Base-by-base conservation (phyloP, 2,888 invertebrate species). In the Melipona bicolor region DNA sequence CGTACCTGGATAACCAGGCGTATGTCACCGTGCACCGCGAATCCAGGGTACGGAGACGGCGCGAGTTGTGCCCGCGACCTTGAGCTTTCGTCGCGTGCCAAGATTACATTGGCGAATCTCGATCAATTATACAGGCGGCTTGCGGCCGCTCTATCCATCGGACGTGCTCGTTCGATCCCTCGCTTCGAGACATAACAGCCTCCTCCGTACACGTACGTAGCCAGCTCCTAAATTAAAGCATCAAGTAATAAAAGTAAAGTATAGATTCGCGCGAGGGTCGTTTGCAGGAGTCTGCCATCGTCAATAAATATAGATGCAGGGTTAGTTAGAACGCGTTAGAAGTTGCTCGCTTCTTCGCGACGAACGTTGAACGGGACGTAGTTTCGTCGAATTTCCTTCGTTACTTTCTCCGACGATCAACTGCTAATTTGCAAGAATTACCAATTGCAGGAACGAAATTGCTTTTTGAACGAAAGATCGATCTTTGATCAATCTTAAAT, bases 21-120 rank as follows among this genome's bases (percentile, higher is more conserved):
- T 54, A 56, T 36, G 69, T 4, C 32, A 4, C 32, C 50, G 49
- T n/a, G 32, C 52, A 32, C 73, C 67, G 13, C 65, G 54, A 68
- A 83, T 89, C 70, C 81, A 78, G 75, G 62, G 62, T 74, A 50
- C 65, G 64, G 81, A 85, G 83, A 84, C 77, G 75, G 80, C 59
- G 68, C 70, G 77, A 87, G 86, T 81, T 83, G 82, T 79, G 86
- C 70, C 77, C 86, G 86, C 90, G 87, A 87, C 93, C 93, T 93
- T 92, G 93, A 90, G 91, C 91, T 89, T 91, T 91, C 91, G 90
- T 89, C 89, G 89, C 90, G 91, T 91, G 92, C 91, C 91, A 92
- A 92, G 91, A 92, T 92, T 92, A 90, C 85, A 85, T 84, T 84
- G 87, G 77, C 85, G 79, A 84, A 72, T 64, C 79, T 84, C 86